Evolutionary conservation across 2,797 vertebrate species (phyloP).

Genomic region (Enteromius unitaeniatus): DNA sequence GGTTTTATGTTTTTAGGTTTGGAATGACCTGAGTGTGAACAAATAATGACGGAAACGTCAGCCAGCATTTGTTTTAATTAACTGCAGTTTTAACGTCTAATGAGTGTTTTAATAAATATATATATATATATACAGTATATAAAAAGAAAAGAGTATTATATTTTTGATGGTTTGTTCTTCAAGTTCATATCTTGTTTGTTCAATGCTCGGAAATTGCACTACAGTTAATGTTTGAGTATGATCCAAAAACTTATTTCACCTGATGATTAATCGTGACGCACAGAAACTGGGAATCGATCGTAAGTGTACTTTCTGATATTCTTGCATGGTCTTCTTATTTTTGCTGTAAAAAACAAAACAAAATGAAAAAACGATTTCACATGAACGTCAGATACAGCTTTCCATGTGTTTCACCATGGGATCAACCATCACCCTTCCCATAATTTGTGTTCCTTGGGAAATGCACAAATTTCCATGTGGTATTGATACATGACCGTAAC

Average conservation of each 20-base stretch:
- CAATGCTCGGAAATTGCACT: constrained; percentile 32
- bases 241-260: not conserved
- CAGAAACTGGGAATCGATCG: not conserved
- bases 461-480: constrained; percentile 1
- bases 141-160: not conserved
- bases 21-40: not conserved
- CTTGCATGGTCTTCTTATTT: constrained; percentile 10
- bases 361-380: not conserved
- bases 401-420: not conserved
- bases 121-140: not conserved
- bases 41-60: not conserved
- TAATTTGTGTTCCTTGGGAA: constrained; percentile 2
- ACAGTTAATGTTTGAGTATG: constrained; percentile 16
- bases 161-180: not conserved
- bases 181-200: constrained; percentile 12
- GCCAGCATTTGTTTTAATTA: constrained; percentile 4
- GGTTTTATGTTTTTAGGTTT: not conserved
- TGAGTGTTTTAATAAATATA: not conserved
- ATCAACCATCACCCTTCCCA: not conserved
- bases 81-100: not conserved
- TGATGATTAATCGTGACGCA: not conserved
- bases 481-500: constrained; percentile 13
- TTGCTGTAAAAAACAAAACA: not conserved
- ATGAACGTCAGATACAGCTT: not conserved
- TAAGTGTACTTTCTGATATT: not conserved